Evolutionary conservation across 2,797 vertebrate species (phyloP), one percentile per base, ranked within the genome.

Genomic region (Megalops cyprinoides): DNA sequence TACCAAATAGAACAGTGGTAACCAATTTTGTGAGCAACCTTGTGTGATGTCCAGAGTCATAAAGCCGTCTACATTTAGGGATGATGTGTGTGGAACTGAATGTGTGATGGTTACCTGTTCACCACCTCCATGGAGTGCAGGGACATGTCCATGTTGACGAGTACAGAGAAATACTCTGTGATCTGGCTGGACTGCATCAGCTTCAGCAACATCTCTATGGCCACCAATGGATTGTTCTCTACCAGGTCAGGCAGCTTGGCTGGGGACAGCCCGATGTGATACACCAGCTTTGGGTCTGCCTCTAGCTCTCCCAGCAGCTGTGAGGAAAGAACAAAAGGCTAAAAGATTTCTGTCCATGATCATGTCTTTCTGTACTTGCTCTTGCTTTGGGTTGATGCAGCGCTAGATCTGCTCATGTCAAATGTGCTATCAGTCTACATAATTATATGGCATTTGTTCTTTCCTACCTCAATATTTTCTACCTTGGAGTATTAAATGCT

Each of bases 71-170:
- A 44, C 67, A 44, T 42, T 42, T 3, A 14, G n/a, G 18, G 44
- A 23, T 20, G 65, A 9, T n/a, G n/a, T n/a, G 34, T 62, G 14
- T 37, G 10, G 20, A 34, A 15, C 2, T 31, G 18, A 12, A 7
- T 42, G 10, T 23, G 39, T 31, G 8, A 71, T 9, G 67, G 20
- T 42, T 86, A 99, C 98, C 98, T 94, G 94, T 99, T 99, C 78
- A 99, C 98, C 69, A 99, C 98, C 94, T 99, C 98, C 98, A 99
- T 99, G 73, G 97, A 99, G 93, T 99, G 98, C 78, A 99, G 93
- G 0, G 97, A 99, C 98, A 99, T 99, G 92, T 99, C 98, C 98
- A 99, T 99, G 88, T 99, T 99, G 82, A 99, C 98, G 81, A 99
- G 93, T 55, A 99, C 97, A 0, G 97, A 98, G 91, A 99, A 99